Base-by-base conservation (phyloP, 2,888 invertebrate species). In the Brassicogethes aeneus region DNA sequence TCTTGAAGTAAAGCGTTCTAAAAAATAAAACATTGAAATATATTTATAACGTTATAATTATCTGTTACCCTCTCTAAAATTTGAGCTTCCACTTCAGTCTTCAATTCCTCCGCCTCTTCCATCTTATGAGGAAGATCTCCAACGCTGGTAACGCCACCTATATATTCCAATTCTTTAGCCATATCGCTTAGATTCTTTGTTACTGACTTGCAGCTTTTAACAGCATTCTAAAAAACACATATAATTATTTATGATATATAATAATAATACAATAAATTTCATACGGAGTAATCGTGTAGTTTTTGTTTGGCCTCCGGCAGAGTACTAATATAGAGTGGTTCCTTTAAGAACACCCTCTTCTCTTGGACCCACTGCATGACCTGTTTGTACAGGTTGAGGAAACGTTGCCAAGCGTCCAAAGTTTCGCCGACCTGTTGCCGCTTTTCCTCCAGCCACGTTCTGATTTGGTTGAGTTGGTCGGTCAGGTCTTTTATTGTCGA, bases 111-210 rank as follows among this genome's bases (percentile, higher is more conserved):
- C 12, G 87, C 88, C 61, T 86, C 81, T 57, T 87, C 82, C 58
- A 94, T 75, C 65, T 89, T 86, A 42, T 84, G 82, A 43, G 88
- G 86, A 51, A 94, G 75, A 64, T 90, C 85, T 39, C 87, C 90
- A 31, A 87, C 84, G 64, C 80, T 86, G 17, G 91, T 89, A 2
- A 86, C 81, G 58, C 85, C 82, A 52, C 82, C 80, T 50, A 93
- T 89, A 43, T 80, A 76, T 59, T 90, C 90, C 61, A 93, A 73
- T 69, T 92, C 91, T 65, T 86, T 89, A 37, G 85, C 82, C 92
- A 93, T 93, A 65, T 93, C 92, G 57, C 85, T 85, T 61, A 92
- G 72, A 65, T 89, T 85, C 69, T 90, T 90, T 51, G 83, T 81
- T 62, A 86, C 85, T 59, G 82, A 80, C 69, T 90, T 92, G 70